Base-by-base conservation (phyloP, 2,888 invertebrate species). In the Choristoneura rosaceana region DNA sequence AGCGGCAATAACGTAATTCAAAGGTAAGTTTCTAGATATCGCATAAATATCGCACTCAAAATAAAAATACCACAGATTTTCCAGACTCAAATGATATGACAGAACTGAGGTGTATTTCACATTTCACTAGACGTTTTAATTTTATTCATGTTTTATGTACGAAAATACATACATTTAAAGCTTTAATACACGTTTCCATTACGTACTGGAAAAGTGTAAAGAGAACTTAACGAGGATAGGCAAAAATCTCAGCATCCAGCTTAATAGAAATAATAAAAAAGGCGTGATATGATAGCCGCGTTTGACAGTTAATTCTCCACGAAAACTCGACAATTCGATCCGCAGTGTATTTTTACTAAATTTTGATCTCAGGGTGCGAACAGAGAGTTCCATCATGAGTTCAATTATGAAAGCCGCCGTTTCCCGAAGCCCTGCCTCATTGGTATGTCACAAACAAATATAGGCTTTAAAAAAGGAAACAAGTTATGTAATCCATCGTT, bases 331-430 rank as follows among this genome's bases (percentile, higher is more conserved):
- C 9, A 38, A 25, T 10, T 64, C 15, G 60, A 64, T 45, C 60
- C 38, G n/a, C 25, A 60, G 55, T 67, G 60, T 68, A 68, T 64
- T 69, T 65, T 66, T 62, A 62, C 47, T 58, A 38, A 73, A 74
- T 82, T 25, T 85, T 90, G 92, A 91, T 82, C 91, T 92, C 89
- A 76, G 83, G 92, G 94, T 94, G 94, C 93, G 93, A 89, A 91
- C 85, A 93, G 92, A 89, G 93, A 93, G 93, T 94, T 93, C 92
- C 93, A 94, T 93, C 93, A 94, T 94, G 94, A 94, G 94, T 91
- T 90, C 91, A 88, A 80, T 94, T 85, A 88, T 94, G 85, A 94
- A 92, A 83, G 89, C 89, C 75, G 85, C 92, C 63, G 78, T 91
- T 76, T 87, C 89, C 68, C 90, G 92, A 80, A 93, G 89, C 84